These are phyloP conservation scores for Rhizomys pruinosus DNA, from an alignment of 2,113 vertebrate species.

Conservation along the genomic window DNA sequence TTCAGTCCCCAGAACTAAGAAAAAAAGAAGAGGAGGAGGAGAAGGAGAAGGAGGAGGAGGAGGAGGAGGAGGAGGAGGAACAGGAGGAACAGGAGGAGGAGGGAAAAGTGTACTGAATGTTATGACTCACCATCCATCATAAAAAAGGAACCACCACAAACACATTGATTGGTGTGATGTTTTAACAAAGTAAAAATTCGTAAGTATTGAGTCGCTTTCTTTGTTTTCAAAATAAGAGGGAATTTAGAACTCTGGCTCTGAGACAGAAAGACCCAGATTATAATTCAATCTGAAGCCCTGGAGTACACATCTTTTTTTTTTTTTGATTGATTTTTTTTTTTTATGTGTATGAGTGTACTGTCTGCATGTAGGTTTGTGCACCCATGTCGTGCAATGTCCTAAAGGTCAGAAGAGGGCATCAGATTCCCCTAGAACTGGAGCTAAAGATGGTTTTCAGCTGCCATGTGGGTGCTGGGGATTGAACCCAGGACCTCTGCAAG, in stretches of 20 bases:
- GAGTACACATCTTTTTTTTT: background rate
- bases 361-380: too few relatives aligned
- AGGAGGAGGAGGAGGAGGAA: too few relatives aligned
- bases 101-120: too few relatives aligned
- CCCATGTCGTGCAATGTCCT: too few relatives aligned
- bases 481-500: too few relatives aligned
- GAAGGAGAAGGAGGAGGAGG: background rate
- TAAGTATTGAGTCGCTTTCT: background rate
- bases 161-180: background rate
- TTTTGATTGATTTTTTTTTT: too few relatives aligned
- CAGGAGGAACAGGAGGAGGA: too few relatives aligned
- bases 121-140: background rate
- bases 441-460: too few relatives aligned
- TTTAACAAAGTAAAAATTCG: background rate
- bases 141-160: background rate
- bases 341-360: too few relatives aligned
- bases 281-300: background rate
- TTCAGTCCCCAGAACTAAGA: background rate
- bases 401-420: too few relatives aligned
- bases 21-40: background rate
- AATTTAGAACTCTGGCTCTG: background rate
- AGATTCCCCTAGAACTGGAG: too few relatives aligned
- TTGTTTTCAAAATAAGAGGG: background rate
- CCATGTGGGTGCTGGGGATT: too few relatives aligned
- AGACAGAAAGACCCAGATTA: background rate